These are phyloP conservation scores for Incurvaria masculella DNA, from an alignment of 2,888 invertebrate genomes.

Conservation along the genomic window DNA sequence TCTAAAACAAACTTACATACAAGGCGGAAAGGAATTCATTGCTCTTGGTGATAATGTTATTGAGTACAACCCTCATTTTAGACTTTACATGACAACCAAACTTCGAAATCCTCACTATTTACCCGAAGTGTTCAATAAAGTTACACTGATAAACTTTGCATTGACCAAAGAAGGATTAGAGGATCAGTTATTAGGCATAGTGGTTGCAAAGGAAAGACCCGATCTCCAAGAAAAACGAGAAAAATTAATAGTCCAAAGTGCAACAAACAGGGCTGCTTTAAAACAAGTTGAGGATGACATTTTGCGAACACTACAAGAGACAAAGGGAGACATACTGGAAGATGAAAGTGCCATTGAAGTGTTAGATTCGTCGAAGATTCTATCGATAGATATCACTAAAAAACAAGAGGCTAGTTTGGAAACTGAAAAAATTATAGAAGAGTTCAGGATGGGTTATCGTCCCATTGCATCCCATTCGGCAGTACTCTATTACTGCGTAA, in stretches of 20 bases:
- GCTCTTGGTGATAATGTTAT: constrained; percentile 75
- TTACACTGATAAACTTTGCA: constrained; percentile 80
- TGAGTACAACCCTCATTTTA: constrained; percentile 71
- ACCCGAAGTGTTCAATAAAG: constrained; percentile 81
- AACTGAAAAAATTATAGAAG: constrained; percentile 74
- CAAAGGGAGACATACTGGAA: constrained; percentile 86
- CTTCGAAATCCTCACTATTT: constrained; percentile 81
- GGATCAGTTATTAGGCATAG: constrained; percentile 80
- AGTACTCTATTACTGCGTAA: constrained; percentile 77
- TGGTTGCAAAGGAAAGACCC: constrained; percentile 81
- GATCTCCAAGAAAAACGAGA: constrained; percentile 80
- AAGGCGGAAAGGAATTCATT: constrained; percentile 72
- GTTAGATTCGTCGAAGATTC: constrained; percentile 78
- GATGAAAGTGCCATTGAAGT: constrained; percentile 88
- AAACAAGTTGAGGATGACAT: constrained; percentile 89
- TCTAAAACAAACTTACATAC: constrained; percentile 68
- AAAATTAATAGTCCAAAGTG: constrained; percentile 73
- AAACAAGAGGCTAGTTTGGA: constrained; percentile 77
- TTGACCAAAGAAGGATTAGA: constrained; percentile 78
- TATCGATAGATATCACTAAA: constrained; percentile 77
- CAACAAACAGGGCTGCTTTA: constrained; percentile 75
- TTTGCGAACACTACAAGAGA: constrained; percentile 74
- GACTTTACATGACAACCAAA: constrained; percentile 79
- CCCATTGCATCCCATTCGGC: constrained; percentile 79
- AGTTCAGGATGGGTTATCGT: constrained; percentile 69